A percentile compares a stretch with the other conserved stretches of the same genome.
Conservation (phyloP, 2,113 vertebrate species). For the Heloderma charlesbogerti region DNA sequence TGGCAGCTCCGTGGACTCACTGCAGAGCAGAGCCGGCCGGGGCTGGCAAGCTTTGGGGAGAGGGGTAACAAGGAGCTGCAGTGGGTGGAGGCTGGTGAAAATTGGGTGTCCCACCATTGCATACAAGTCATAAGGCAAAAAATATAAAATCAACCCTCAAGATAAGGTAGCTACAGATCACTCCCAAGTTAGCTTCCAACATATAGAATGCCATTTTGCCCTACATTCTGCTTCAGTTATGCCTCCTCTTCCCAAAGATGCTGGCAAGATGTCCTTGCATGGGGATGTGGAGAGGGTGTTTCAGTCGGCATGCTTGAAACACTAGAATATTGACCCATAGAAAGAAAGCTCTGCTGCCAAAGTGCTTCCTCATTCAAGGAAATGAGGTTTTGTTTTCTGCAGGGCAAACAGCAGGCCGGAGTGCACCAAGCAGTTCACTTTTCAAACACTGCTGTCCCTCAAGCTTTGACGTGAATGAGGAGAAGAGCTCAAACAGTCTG, state of each 20-base stretch:
- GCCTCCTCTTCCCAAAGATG: not conserved
- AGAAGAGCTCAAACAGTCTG: constrained; percentile 8
- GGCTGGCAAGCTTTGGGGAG: too few relatives aligned
- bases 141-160: not conserved
- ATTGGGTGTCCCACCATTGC: too few relatives aligned
- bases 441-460: not conserved
- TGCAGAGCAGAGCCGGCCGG: too few relatives aligned
- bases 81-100: too few relatives aligned
- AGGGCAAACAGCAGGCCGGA: not conserved
- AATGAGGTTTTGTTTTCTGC: not conserved
- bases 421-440: not conserved
- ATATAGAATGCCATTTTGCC: not conserved
- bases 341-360: not conserved
- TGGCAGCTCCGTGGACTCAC: too few relatives aligned
- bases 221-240: not conserved
- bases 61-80: too few relatives aligned
- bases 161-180: not conserved
- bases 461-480: constrained; percentile 17
- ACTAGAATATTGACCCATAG: not conserved
- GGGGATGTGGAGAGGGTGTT: not conserved
- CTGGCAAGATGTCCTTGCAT: not conserved
- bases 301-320: not conserved
- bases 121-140: too few relatives aligned
- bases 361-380: not conserved
- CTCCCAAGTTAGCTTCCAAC: not conserved